phyloP scores from a whole-genome alignment of 2,113 vertebrate species.

The Gnathonemus echidnorhynchus region DNA sequence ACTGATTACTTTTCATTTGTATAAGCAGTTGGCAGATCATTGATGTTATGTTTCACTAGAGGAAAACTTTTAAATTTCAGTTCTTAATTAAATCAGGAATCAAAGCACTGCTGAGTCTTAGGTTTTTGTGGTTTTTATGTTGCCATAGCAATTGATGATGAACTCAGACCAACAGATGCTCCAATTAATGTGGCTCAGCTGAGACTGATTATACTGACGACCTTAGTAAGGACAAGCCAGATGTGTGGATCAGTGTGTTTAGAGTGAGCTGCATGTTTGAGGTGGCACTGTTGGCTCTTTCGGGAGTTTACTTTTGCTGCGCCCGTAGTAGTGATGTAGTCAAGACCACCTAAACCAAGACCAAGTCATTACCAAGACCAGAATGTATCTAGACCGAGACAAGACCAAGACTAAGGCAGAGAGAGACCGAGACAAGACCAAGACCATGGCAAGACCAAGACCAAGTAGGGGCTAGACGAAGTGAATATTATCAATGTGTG shows the following conservation, averaged over 20 bases:
- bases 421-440: no score
- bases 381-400: no score
- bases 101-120: not conserved
- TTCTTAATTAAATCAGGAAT: not conserved
- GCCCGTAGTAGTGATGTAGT: not conserved
- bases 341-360: no score
- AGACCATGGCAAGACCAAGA: no score
- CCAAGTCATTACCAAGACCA: no score
- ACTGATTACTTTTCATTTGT: not conserved
- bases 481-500: no score
- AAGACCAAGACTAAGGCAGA: no score
- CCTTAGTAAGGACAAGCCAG: not conserved
- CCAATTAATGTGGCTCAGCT: not conserved
- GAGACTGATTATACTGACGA: not conserved
- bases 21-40: not conserved
- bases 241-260: not conserved
- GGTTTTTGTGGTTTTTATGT: not conserved
- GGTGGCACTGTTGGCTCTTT: not conserved
- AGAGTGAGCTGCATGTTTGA: not conserved
- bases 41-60: not conserved
- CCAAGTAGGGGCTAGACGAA: no score
- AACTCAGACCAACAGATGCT: not conserved
- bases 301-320: not conserved
- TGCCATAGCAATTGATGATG: not conserved
- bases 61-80: not conserved